Evolutionary conservation across 2,113 vertebrate species (phyloP).

Genomic region (Osmerus mordax): DNA sequence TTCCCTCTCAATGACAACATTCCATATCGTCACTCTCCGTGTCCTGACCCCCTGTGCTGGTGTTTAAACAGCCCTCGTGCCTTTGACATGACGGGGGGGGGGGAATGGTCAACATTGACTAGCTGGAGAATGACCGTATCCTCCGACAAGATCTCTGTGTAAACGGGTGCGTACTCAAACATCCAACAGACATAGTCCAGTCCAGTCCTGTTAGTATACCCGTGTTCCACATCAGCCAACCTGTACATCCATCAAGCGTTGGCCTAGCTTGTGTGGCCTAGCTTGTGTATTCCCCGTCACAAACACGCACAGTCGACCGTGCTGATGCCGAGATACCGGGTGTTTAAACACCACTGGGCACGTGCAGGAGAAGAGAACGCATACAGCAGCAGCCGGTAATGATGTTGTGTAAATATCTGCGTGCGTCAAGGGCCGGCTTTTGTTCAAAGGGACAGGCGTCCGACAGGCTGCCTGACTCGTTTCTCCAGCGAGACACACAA

Average conservation of each 20-base stretch:
- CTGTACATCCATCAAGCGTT: too few species aligned
- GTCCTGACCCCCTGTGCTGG: too few species aligned
- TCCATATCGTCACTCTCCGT: too few species aligned
- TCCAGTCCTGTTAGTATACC: too few species aligned
- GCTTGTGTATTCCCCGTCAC: neutral
- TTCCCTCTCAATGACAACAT: neutral
- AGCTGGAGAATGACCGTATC: too few species aligned
- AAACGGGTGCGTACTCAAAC: too few species aligned
- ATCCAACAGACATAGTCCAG: too few species aligned
- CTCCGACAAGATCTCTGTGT: too few species aligned
- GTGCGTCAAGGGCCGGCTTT: neutral
- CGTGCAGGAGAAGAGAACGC: constrained; percentile 5
- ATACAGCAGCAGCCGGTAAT: neutral
- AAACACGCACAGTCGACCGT: neutral
- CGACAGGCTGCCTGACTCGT: constrained; percentile 19
- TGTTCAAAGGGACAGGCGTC: neutral
- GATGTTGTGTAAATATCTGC: neutral
- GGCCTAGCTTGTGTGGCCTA: neutral
- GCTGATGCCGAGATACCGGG: constrained; percentile 1
- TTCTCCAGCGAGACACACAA: neutral
- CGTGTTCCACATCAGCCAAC: too few species aligned
- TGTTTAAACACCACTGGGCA: neutral
- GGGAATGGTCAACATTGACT: too few species aligned
- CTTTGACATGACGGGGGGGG: too few species aligned
- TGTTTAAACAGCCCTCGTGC: too few species aligned